Conservation (phyloP, 2,113 vertebrate species). For the Gallinago jamesoni region DNA sequence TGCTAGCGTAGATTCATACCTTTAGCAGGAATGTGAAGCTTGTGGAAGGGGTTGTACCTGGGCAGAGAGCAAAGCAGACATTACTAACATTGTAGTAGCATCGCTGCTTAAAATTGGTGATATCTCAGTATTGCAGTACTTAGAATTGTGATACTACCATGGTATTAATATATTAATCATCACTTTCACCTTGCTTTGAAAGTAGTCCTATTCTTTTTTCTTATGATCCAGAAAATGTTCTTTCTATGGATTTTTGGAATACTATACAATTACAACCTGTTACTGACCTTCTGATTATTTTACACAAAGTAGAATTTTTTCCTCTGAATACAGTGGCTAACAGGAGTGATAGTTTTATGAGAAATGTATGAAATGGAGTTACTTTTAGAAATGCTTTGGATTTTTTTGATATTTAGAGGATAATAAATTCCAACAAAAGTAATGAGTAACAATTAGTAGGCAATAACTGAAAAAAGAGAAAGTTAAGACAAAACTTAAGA, state of each 20-base stretch:
- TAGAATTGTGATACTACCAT: neutral
- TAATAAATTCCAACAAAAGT: neutral
- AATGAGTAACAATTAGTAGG: neutral
- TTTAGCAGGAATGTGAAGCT: fast-evolving
- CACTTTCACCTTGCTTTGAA: neutral
- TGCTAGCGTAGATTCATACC: neutral
- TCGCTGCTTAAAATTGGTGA: neutral
- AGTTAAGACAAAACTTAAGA: neutral
- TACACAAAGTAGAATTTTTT: neutral
- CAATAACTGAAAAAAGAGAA: neutral
- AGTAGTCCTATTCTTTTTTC: neutral
- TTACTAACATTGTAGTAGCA: neutral
- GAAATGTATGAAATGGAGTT: neutral
- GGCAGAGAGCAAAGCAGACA: neutral
- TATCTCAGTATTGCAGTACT: neutral
- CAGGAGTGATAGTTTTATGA: neutral
- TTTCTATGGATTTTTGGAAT: neutral
- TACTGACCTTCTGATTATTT: neutral
- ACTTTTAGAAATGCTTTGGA: neutral
- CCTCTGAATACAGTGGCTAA: neutral
- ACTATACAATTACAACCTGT: neutral
- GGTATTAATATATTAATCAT: neutral
- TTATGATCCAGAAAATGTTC: neutral
- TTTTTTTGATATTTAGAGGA: neutral
- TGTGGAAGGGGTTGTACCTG: neutral